A percentile compares a stretch with the other conserved stretches of the same genome.
phyloP scores from a whole-genome alignment of 2,888 invertebrate species.

The Entomobrya proxima region DNA sequence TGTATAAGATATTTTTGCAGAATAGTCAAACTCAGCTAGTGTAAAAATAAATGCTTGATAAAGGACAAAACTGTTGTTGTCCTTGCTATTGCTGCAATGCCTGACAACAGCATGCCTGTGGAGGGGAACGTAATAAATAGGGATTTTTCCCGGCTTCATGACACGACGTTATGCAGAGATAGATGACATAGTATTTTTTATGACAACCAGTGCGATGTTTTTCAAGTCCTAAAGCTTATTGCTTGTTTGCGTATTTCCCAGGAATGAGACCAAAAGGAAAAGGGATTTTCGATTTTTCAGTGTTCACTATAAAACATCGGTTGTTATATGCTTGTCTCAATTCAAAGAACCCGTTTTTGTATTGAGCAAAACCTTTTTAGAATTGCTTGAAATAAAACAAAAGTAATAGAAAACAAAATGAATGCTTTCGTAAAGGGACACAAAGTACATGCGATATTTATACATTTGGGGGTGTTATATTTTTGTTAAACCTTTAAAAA shows the following conservation, averaged over 20 bases:
- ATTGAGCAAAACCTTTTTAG: too few relatives aligned
- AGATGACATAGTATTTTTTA: not conserved
- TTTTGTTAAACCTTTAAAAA: too few relatives aligned
- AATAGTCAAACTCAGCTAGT: too few relatives aligned
- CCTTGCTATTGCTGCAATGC: not conserved
- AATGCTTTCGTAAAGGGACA: too few relatives aligned
- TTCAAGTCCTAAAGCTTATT: not conserved
- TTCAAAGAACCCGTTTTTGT: too few relatives aligned
- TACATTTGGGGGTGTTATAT: too few relatives aligned
- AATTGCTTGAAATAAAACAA: too few relatives aligned
- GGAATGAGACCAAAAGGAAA: not conserved
- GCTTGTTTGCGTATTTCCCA: not conserved
- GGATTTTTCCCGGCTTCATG: not conserved
- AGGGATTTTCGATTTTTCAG: not conserved
- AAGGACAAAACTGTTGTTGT: not conserved
- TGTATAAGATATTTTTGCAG: too few relatives aligned
- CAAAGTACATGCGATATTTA: too few relatives aligned
- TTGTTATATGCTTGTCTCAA: too few relatives aligned
- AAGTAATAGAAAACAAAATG: too few relatives aligned
- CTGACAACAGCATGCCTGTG: not conserved
- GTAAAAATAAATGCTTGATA: too few relatives aligned
- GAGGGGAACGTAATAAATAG: conserved; percentile 2
- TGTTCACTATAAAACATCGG: not conserved
- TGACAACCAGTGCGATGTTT: not conserved
- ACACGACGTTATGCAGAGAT: conserved; percentile 12